A percentile compares a stretch with the other conserved stretches of the same genome.
phyloP scores from a whole-genome alignment of 2,888 invertebrate species.

The Dolichopus griseipennis region DNA sequence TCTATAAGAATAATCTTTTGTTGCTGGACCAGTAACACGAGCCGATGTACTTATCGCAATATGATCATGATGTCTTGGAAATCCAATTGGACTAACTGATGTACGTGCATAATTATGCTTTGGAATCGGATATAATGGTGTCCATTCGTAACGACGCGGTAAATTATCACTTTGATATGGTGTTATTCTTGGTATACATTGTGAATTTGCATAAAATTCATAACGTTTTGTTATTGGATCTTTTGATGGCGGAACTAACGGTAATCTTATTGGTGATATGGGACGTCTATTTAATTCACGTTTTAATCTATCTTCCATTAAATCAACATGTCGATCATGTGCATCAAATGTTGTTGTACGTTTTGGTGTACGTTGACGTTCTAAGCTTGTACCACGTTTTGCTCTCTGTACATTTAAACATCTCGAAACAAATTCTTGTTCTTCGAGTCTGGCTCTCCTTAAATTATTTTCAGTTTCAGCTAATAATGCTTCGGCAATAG shows the following conservation, averaged over 20 bases:
- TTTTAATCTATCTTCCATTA: slow-evolving; percentile 33
- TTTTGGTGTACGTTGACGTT: neutral
- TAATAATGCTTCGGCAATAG: slow-evolving; percentile 59
- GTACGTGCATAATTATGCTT: neutral
- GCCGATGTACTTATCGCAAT: neutral
- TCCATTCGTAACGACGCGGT: slow-evolving; percentile 9
- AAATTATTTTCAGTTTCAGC: slow-evolving; percentile 49
- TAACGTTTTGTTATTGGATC: slow-evolving; percentile 31
- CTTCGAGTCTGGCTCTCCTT: slow-evolving; percentile 32
- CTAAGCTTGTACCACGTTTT: slow-evolving; percentile 8
- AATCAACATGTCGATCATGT: slow-evolving; percentile 20
- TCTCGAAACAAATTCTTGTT: slow-evolving; percentile 35
- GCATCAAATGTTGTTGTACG: neutral
- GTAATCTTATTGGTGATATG: slow-evolving; percentile 34
- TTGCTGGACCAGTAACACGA: slow-evolving; percentile 1
- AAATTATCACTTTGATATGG: slow-evolving; percentile 9
- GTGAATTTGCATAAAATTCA: slow-evolving; percentile 42
- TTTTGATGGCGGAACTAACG: neutral
- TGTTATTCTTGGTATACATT: slow-evolving; percentile 1
- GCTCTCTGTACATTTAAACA: slow-evolving; percentile 27
- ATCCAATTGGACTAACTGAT: neutral
- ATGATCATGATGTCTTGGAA: slow-evolving; percentile 9
- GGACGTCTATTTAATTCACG: slow-evolving; percentile 41
- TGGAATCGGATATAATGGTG: neutral
- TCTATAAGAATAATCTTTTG: slow-evolving; percentile 9